phyloP scores from a whole-genome alignment of 2,113 vertebrate genomes.

The Abramis brama region DNA sequence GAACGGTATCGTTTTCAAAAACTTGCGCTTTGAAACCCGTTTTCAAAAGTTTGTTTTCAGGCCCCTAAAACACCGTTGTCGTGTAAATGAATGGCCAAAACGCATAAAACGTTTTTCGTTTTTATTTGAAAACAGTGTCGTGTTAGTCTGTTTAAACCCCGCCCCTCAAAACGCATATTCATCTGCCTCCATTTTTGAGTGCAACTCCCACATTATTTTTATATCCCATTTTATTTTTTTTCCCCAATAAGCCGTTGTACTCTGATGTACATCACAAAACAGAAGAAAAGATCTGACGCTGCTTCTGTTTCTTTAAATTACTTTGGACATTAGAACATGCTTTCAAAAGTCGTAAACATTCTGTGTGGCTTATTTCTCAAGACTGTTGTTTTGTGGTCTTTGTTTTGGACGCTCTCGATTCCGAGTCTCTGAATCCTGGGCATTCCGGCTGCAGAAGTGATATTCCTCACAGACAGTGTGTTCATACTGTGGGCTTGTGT shows the following conservation, averaged over 20 bases:
- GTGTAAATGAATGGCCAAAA: no score
- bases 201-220: background rate
- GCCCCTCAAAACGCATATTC: background rate
- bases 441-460: no score
- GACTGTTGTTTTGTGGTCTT: background rate
- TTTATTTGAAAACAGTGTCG: no score
- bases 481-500: constrained; percentile 14
- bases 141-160: background rate
- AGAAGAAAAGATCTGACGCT: background rate
- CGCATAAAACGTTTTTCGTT: no score
- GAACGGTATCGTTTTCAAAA: no score
- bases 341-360: background rate
- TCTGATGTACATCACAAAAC: background rate
- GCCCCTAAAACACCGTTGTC: accelerated
- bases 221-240: background rate
- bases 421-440: background rate
- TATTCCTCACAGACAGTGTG: background rate
- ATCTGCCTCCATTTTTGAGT: background rate
- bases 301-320: background rate
- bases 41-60: no score
- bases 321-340: background rate
- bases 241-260: background rate
- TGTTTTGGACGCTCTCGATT: background rate
- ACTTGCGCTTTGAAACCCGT: no score
- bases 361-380: background rate